Evolutionary conservation across 2,113 vertebrate species (phyloP).

Genomic region (Aleadryas rufinucha): DNA sequence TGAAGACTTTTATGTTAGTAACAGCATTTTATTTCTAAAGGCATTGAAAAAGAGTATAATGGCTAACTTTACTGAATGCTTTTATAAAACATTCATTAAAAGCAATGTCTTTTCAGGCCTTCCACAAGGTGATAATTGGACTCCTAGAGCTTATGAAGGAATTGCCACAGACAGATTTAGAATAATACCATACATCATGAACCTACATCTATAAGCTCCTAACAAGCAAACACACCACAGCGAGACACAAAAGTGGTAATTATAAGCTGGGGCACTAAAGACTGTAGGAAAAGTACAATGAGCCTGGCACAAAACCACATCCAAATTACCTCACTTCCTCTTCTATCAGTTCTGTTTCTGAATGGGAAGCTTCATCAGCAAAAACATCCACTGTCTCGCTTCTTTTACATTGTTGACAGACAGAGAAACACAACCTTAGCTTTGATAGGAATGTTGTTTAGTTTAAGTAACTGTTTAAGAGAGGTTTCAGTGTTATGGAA

Average conservation of each 20-base stretch:
- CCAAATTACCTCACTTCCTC: slow-evolving; percentile 66
- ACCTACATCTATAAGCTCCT: slow-evolving; percentile 50
- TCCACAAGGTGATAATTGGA: not conserved
- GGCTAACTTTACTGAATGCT: not conserved
- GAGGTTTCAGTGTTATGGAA: not conserved
- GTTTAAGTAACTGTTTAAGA: not conserved
- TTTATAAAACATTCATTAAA: slow-evolving; percentile 9
- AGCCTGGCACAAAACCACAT: slow-evolving; percentile 44
- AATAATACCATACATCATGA: slow-evolving; percentile 26
- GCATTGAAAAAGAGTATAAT: not conserved
- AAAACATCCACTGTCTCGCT: slow-evolving; percentile 72
- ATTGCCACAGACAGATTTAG: slow-evolving; percentile 36
- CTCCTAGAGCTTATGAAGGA: not conserved
- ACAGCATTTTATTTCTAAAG: not conserved
- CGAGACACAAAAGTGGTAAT: not conserved
- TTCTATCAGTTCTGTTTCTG: slow-evolving; percentile 67
- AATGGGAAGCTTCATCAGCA: slow-evolving; percentile 65
- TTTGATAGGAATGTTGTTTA: not conserved
- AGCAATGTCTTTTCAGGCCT: not conserved
- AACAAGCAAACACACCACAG: slow-evolving; percentile 41
- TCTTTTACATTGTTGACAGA: slow-evolving; percentile 58
- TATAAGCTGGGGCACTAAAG: slow-evolving; percentile 20
- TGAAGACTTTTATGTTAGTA: not conserved
- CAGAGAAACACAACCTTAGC: slow-evolving; percentile 59
- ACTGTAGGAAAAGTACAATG: not conserved